Conservation (phyloP, 2,113 vertebrate species). For the Panthera leo region DNA sequence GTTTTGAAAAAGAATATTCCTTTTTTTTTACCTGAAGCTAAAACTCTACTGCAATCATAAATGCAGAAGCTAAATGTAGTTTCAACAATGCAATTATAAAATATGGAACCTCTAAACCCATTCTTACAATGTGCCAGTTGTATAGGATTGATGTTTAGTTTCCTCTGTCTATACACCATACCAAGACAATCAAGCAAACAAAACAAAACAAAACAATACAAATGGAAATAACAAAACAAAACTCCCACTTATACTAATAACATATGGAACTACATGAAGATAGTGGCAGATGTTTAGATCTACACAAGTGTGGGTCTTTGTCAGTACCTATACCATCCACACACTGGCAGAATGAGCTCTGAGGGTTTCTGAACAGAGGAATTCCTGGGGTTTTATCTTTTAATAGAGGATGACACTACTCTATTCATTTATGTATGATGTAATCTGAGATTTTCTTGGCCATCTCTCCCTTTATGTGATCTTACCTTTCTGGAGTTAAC, state of each 20-base stretch:
- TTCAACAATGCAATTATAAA: neutral
- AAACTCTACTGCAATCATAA: neutral
- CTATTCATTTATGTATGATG: neutral
- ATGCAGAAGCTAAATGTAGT: neutral
- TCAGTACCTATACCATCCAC: neutral
- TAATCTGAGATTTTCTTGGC: neutral
- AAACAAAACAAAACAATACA: neutral
- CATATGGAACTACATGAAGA: neutral
- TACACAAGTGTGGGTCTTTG: neutral
- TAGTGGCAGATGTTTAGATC: neutral
- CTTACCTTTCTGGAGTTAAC: neutral
- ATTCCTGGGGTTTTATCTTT: neutral
- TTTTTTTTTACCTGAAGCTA: conserved; percentile 38
- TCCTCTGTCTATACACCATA: neutral
- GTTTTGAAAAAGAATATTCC: neutral
- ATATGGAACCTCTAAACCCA: neutral
- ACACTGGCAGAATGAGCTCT: neutral
- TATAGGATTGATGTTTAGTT: neutral
- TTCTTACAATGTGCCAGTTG: neutral
- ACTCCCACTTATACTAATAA: neutral
- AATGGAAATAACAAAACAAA: neutral
- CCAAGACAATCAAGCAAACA: neutral
- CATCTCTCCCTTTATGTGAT: neutral
- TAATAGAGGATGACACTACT: neutral
- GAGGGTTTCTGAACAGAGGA: neutral